Percentiles rank a stretch among this genome's conserved stretches.
Evolutionary conservation across 2,797 vertebrate species (phyloP).

Genomic region (Rhabdomys pumilio): DNA sequence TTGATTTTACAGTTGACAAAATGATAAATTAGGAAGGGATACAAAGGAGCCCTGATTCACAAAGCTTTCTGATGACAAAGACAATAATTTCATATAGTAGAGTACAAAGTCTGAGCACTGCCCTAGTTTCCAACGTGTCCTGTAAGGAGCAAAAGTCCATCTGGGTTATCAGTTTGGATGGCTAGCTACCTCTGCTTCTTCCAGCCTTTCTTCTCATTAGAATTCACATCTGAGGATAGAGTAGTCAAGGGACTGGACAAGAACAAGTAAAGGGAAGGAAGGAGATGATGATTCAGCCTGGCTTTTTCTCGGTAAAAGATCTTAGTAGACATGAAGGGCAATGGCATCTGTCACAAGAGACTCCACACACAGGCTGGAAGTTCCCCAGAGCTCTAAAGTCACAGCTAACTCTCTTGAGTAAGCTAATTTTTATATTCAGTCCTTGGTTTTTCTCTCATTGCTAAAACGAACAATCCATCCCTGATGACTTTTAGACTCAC

Average conservation of each 20-base stretch:
- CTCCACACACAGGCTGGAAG: neutral
- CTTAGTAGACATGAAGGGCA: neutral
- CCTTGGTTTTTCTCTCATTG: neutral
- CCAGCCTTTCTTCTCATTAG: conserved; percentile 5
- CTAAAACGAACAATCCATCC: neutral
- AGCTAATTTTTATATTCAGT: neutral
- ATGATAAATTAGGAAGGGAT: neutral
- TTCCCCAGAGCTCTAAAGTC: neutral
- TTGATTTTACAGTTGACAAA: neutral
- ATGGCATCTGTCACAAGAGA: neutral
- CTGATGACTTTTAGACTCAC: neutral
- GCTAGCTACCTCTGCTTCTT: rapidly evolving
- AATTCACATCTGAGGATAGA: neutral
- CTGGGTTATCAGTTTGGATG: neutral
- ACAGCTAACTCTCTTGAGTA: neutral
- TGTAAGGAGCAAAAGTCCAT: neutral
- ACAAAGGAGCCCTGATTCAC: neutral
- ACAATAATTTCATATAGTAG: rapidly evolving
- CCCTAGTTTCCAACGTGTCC: neutral
- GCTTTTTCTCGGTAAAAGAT: neutral
- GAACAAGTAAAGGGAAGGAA: neutral
- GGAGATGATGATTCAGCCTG: neutral
- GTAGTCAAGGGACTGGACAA: neutral
- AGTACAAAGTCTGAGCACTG: neutral
- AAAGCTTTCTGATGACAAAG: neutral